Percentiles rank a stretch among this genome's conserved stretches.
phyloP scores from a whole-genome alignment of 2,113 vertebrate genomes.

The Takifugu bimaculatus region DNA sequence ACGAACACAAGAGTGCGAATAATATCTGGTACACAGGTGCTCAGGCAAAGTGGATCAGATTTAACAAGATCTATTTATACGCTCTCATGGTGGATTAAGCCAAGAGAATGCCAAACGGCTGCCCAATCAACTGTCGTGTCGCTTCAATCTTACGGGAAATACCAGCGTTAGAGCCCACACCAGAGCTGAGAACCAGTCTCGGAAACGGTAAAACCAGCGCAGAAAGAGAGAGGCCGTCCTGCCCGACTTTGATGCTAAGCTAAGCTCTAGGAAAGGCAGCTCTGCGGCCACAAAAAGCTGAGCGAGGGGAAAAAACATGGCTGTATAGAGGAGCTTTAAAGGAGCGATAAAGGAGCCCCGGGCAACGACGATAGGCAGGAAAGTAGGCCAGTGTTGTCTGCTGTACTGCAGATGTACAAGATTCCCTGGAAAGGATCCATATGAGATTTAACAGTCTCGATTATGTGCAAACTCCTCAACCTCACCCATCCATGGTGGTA shows the following conservation, averaged over 20 bases:
- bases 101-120: conserved; percentile 35
- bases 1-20: conserved; percentile 23
- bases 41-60: conserved; percentile 67
- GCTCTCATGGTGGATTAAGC: conserved; percentile 59
- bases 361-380: conserved; percentile 45
- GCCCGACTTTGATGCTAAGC: conserved; percentile 12
- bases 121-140: conserved; percentile 34
- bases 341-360: conserved; percentile 39
- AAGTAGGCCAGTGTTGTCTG: conserved; percentile 62
- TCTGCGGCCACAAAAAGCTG: conserved; percentile 9
- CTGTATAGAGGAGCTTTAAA: conserved; percentile 37
- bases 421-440: conserved; percentile 50
- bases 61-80: conserved; percentile 72
- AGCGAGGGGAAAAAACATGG: conserved; percentile 7
- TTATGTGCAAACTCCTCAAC: conserved; percentile 26
- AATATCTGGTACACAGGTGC: conserved; percentile 61
- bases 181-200: conserved; percentile 18
- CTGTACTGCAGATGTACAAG: conserved; percentile 43
- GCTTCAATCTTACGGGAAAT: conserved; percentile 16
- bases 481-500: conserved; percentile 19
- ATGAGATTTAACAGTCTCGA: conserved; percentile 25
- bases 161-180: conserved; percentile 1
- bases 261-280: conserved; percentile 14
- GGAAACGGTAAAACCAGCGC: conserved; percentile 1
- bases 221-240: background rate